phyloP scores from a whole-genome alignment of 1,140 invertebrate species.

The Penaeus vannamei region DNA sequence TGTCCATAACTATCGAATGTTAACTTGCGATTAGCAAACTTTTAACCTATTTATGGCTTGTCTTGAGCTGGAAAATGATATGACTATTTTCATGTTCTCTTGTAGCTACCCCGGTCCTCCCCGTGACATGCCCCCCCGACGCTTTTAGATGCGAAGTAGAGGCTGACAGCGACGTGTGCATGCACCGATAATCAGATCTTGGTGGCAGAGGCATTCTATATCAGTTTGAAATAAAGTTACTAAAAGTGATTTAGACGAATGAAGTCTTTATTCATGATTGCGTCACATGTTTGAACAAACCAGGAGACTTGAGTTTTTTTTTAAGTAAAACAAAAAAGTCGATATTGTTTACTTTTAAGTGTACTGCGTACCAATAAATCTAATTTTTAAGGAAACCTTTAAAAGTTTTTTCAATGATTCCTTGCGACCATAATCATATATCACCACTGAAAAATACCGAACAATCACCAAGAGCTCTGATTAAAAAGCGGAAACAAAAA shows the following conservation, averaged over 20 bases:
- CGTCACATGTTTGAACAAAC: constrained; percentile 12
- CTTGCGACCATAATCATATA: constrained; percentile 44
- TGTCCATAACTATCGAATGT: neutral
- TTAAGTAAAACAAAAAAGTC: constrained; percentile 39
- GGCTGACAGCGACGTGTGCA: constrained; percentile 62
- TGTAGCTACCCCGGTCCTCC: constrained; percentile 68
- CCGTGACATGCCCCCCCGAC: constrained; percentile 67
- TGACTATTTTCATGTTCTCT: constrained; percentile 67
- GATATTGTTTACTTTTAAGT: constrained; percentile 61
- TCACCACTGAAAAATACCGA: constrained; percentile 35
- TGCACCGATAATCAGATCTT: constrained; percentile 66
- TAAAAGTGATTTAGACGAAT: constrained; percentile 44
- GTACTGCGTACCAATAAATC: constrained; percentile 66
- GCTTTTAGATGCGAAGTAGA: constrained; percentile 67
- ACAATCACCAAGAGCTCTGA: constrained; percentile 60
- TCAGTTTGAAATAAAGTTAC: no score
- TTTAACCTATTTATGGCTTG: constrained; percentile 48
- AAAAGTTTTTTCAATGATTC: constrained; percentile 48
- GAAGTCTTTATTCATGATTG: constrained; percentile 37
- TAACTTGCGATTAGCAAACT: constrained; percentile 39
- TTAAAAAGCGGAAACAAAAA: constrained; percentile 54
- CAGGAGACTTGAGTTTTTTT: neutral
- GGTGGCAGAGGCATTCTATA: constrained; percentile 49
- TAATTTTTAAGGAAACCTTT: constrained; percentile 60
- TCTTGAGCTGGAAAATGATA: constrained; percentile 57